These are phyloP conservation scores for Tolypeutes matacus DNA, from an alignment of 2,797 vertebrate genomes.

Conservation along the genomic window DNA sequence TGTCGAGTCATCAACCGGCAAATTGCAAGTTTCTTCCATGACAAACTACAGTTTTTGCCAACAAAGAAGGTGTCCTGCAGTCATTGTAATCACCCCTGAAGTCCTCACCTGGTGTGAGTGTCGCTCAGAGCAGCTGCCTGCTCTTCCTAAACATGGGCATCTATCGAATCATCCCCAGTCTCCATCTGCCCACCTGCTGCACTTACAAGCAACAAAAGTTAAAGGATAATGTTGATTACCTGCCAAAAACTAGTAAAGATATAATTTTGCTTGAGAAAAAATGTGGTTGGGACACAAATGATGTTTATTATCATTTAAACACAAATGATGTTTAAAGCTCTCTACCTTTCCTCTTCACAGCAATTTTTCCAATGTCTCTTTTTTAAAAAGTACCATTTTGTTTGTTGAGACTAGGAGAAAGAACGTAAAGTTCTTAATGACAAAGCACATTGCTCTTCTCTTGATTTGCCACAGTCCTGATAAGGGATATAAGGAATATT, in stretches of 20 bases:
- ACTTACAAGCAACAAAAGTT: constrained; percentile 21
- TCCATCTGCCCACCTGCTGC: constrained; percentile 46
- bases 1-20: constrained; percentile 47
- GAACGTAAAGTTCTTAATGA: background rate
- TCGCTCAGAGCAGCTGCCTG: constrained; percentile 55
- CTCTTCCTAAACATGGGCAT: background rate
- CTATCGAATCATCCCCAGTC: background rate
- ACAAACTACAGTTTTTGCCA: constrained; percentile 9
- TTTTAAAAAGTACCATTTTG: constrained; percentile 34
- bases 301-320: constrained; percentile 29
- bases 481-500: background rate
- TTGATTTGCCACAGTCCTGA: background rate
- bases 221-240: constrained; percentile 10
- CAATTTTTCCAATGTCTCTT: background rate
- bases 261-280: constrained; percentile 68
- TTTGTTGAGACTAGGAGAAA: background rate
- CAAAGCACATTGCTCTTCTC: background rate
- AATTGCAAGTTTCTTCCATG: constrained; percentile 48
- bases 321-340: constrained; percentile 24
- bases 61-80: background rate
- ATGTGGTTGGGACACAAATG: constrained; percentile 45
- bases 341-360: constrained; percentile 24
- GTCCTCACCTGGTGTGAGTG: constrained; percentile 47
- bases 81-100: constrained; percentile 36
- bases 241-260: constrained; percentile 65